Conservation (phyloP, 92 coral and sea anemone species). For the Epizoanthus illoricatus region DNA sequence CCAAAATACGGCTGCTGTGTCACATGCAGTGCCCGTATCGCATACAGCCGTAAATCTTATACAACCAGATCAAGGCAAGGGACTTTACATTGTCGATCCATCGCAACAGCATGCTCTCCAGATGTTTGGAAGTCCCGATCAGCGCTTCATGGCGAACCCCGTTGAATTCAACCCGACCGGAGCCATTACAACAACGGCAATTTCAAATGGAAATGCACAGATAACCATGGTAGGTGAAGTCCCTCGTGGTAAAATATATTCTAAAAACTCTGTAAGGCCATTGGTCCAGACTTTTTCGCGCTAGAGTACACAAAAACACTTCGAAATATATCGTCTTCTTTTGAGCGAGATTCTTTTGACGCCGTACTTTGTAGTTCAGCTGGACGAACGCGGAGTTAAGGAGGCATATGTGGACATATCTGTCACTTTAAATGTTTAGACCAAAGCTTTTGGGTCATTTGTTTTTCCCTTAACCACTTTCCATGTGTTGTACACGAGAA, state of each 20-base stretch:
- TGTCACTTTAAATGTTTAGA: conserved; percentile 7
- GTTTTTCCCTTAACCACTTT: conserved; percentile 33
- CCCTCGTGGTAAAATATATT: conserved; percentile 2
- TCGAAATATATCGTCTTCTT: neutral
- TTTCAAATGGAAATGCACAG: conserved; percentile 94
- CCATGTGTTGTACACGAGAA: conserved; percentile 44
- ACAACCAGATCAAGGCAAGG: conserved; percentile 94
- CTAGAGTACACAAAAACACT: conserved; percentile 27
- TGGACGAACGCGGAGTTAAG: conserved; percentile 8
- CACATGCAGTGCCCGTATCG: conserved; percentile 94
- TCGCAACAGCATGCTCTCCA: conserved; percentile 94
- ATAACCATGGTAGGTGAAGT: conserved; percentile 87
- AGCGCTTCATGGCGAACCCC: conserved; percentile 91
- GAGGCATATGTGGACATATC: neutral
- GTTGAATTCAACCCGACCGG: conserved; percentile 94
- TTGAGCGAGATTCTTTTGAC: conserved; percentile 18
- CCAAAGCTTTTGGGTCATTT: neutral
- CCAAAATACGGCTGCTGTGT: conserved; percentile 82
- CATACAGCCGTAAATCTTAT: conserved; percentile 94
- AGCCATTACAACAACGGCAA: conserved; percentile 86
- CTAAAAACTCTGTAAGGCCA: conserved; percentile 35
- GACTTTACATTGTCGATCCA: conserved; percentile 98
- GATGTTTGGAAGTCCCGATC: conserved; percentile 98
- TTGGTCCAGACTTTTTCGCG: conserved; percentile 35
- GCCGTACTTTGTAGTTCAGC: neutral